Evolutionary conservation across 2,888 invertebrate species (phyloP).

Genomic region (Tenthredo amoena): DNA sequence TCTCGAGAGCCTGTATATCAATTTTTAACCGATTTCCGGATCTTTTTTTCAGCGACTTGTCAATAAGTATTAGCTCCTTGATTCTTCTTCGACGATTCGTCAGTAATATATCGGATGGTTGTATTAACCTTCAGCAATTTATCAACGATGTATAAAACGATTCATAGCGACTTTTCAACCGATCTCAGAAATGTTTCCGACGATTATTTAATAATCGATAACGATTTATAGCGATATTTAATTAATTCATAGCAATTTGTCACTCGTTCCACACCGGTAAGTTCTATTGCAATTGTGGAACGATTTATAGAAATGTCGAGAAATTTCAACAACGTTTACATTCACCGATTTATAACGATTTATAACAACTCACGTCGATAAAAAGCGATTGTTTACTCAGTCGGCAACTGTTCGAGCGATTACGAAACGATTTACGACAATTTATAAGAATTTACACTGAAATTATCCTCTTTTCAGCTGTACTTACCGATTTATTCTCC

Average conservation of each 20-base stretch:
- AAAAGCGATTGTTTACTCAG: background rate
- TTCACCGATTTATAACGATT: background rate
- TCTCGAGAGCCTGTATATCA: background rate
- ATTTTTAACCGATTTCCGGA: background rate
- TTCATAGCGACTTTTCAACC: background rate
- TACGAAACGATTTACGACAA: background rate
- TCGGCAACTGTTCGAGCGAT: background rate
- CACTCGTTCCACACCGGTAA: background rate
- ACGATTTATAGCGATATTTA: background rate
- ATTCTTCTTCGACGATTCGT: background rate
- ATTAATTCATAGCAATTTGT: background rate
- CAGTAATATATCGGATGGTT: no score
- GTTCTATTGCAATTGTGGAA: background rate
- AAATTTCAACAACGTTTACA: background rate
- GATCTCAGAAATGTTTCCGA: background rate
- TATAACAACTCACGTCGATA: background rate
- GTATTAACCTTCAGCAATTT: background rate
- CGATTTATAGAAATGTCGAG: background rate
- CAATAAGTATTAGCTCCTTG: no score
- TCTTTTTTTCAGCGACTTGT: no score
- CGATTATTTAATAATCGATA: background rate
- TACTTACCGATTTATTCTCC: background rate
- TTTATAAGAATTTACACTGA: background rate
- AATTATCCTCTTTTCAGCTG: background rate
- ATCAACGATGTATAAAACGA: background rate